phyloP scores from a whole-genome alignment of 2,888 invertebrate genomes.

The Tethea ocularis region DNA sequence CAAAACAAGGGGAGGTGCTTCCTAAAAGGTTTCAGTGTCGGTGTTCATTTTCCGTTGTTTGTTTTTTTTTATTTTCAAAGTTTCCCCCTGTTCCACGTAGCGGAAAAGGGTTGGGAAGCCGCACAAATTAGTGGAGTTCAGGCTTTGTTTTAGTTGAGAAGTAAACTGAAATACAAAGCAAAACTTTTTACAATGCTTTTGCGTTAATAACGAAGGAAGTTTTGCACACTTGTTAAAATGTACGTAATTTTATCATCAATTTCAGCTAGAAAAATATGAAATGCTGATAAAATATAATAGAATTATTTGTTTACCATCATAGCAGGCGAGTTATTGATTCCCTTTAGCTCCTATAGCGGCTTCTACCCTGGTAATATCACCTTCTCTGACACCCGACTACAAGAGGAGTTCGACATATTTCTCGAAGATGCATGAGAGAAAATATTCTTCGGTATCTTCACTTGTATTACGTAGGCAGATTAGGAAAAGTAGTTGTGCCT shows the following conservation, averaged over 20 bases:
- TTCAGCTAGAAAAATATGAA: neutral
- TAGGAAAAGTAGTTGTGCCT: neutral
- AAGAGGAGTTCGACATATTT: too few relatives aligned
- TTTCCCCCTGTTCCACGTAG: constrained; percentile 33
- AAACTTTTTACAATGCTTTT: too few relatives aligned
- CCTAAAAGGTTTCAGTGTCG: constrained; percentile 74
- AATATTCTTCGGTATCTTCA: too few relatives aligned
- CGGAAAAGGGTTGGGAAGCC: constrained; percentile 73
- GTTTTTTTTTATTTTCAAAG: constrained; percentile 39
- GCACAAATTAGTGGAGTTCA: constrained; percentile 46
- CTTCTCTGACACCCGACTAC: too few relatives aligned
- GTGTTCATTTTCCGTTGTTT: constrained; percentile 54
- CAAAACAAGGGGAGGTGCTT: constrained; percentile 69
- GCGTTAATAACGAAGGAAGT: too few relatives aligned
- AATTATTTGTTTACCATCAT: too few relatives aligned
- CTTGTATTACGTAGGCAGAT: neutral
- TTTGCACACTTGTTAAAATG: too few relatives aligned
- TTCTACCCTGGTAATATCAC: neutral
- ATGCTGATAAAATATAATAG: too few relatives aligned
- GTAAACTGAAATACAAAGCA: neutral
- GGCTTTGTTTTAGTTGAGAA: constrained; percentile 24
- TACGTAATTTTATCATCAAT: too few relatives aligned
- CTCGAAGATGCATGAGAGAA: too few relatives aligned
- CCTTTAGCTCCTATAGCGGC: neutral
- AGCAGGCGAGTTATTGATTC: neutral